Conservation (phyloP, 2,113 vertebrate species). For the Gymnocephalus cernua region DNA sequence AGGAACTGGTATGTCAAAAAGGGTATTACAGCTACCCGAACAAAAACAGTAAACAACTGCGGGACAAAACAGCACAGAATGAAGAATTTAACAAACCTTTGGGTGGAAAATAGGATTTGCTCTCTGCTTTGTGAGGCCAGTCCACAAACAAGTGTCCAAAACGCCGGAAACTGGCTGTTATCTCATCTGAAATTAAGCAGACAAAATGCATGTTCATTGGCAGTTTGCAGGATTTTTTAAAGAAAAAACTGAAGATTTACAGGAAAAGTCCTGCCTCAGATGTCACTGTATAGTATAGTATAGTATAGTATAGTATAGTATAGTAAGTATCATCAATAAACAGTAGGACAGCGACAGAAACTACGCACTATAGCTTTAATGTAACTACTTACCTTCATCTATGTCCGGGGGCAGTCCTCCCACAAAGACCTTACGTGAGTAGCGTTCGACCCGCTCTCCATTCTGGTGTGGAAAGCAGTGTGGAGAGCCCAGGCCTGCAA, state of each 20-base stretch:
- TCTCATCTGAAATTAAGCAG: constrained; percentile 75
- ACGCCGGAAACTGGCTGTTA: constrained; percentile 81
- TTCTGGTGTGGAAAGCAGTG: constrained; percentile 99
- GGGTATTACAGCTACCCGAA: neutral
- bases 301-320: too few species aligned
- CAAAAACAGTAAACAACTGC: neutral
- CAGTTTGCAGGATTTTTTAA: neutral
- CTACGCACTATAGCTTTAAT: too few species aligned
- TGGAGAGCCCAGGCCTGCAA: constrained; percentile 93
- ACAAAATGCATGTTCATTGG: neutral
- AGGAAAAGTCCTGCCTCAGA: neutral
- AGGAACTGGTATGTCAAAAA: too few species aligned
- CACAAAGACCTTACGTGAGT: constrained; percentile 98
- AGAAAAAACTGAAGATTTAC: neutral
- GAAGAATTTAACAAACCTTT: constrained; percentile 68
- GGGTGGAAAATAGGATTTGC: constrained; percentile 82
- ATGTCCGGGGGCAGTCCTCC: constrained; percentile 98
- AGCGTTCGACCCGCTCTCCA: constrained; percentile 97
- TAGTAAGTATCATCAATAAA: neutral
- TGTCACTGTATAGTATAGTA: too few species aligned
- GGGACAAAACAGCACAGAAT: neutral
- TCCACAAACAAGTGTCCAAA: constrained; percentile 83
- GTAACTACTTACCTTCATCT: constrained; percentile 90
- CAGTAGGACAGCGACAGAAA: neutral
- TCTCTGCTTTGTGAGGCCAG: constrained; percentile 83